These are phyloP conservation scores for Drosophila nr. medialis DNA, from an alignment of 2,888 invertebrate species.

Conservation along the genomic window DNA sequence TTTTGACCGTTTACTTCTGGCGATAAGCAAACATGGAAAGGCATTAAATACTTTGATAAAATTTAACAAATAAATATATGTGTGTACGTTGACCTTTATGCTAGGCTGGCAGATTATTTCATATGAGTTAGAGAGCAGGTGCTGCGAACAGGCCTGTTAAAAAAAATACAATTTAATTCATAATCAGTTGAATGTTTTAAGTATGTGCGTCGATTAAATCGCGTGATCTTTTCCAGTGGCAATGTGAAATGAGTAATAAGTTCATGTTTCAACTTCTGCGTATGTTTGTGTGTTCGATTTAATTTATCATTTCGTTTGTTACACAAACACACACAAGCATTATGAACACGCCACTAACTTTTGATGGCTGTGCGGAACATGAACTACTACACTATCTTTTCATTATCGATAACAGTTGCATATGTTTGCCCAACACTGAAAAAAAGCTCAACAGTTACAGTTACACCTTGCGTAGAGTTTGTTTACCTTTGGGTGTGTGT, in stretches of 20 bases:
- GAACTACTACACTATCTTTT: slow-evolving; percentile 41
- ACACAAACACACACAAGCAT: slow-evolving; percentile 19
- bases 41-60: slow-evolving; percentile 27
- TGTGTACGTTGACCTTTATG: slow-evolving; percentile 68
- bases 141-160: slow-evolving; percentile 28
- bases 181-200: slow-evolving; percentile 17
- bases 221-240: slow-evolving; percentile 67
- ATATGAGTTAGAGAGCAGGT: slow-evolving; percentile 8
- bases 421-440: slow-evolving; percentile 1
- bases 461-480: slow-evolving; percentile 19
- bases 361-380: slow-evolving; percentile 28
- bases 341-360: slow-evolving; percentile 60
- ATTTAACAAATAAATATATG: slow-evolving; percentile 17
- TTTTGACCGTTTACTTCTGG: slow-evolving; percentile 35
- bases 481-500: slow-evolving; percentile 12
- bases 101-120: slow-evolving; percentile 22
- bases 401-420: slow-evolving; percentile 46
- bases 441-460: slow-evolving; percentile 10
- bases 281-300: slow-evolving; percentile 10
- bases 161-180: slow-evolving; percentile 16
- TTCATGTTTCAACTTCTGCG: slow-evolving; percentile 3
- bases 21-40: slow-evolving; percentile 39
- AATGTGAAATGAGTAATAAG: slow-evolving; percentile 51
- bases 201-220: slow-evolving; percentile 45
- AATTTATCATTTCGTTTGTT: slow-evolving; percentile 47